phyloP scores from a whole-genome alignment of 2,888 invertebrate species.

The Andrena minutula region DNA sequence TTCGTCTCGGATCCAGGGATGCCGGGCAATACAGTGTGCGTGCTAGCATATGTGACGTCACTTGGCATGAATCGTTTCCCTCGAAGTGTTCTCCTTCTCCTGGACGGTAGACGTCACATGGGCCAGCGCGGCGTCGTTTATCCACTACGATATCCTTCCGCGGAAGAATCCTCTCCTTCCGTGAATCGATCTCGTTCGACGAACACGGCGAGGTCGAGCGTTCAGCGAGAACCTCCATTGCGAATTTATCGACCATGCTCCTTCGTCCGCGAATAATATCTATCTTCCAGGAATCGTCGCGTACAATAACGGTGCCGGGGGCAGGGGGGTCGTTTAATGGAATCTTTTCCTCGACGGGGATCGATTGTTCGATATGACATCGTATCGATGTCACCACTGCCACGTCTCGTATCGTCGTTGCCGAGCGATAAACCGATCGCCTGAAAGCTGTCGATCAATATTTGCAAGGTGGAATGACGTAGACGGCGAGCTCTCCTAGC shows the following conservation, averaged over 20 bases:
- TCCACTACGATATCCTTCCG: constrained; percentile 23
- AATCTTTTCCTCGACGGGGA: background rate
- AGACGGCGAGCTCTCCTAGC: background rate
- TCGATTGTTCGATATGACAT: constrained; percentile 1
- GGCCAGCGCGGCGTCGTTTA: constrained; percentile 1
- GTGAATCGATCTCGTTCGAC: constrained; percentile 17
- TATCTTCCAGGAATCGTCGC: constrained; percentile 29
- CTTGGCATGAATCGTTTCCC: too few relatives aligned
- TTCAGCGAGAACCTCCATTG: constrained; percentile 5
- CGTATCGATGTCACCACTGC: constrained; percentile 5
- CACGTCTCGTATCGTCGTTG: constrained; percentile 23
- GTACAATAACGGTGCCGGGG: background rate
- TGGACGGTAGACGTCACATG: too few relatives aligned
- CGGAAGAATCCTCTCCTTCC: constrained; percentile 20
- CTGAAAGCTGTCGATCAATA: constrained; percentile 34
- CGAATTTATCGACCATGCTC: constrained; percentile 27
- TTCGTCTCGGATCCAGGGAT: constrained; percentile 47
- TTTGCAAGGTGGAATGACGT: constrained; percentile 19
- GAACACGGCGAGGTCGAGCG: background rate
- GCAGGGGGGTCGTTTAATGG: background rate
- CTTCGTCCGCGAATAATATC: constrained; percentile 31
- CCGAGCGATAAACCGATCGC: constrained; percentile 25
- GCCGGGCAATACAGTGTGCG: too few relatives aligned
- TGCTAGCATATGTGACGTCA: too few relatives aligned
- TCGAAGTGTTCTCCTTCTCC: too few relatives aligned